phyloP scores from a whole-genome alignment of 1,140 invertebrate species.

The Drosophila grimshawi region DNA sequence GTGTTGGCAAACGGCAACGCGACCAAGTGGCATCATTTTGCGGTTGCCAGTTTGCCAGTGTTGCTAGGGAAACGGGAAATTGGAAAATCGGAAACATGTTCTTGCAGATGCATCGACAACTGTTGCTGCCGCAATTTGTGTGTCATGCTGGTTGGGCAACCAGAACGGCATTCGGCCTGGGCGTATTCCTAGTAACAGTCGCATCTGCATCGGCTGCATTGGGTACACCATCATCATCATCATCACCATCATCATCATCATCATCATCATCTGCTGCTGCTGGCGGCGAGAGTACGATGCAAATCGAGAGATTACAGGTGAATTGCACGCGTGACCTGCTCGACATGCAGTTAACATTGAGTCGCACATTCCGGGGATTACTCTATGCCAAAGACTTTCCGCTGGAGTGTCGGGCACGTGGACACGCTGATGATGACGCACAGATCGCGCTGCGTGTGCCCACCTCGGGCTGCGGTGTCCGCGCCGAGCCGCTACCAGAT shows the following conservation, averaged over 20 bases:
- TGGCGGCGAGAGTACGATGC: conserved; percentile 36
- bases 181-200: conserved; percentile 13
- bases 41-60: conserved; percentile 38
- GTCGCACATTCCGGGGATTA: conserved; percentile 88
- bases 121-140: conserved; percentile 58
- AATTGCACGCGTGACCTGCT: conserved; percentile 86
- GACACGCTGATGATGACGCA: conserved; percentile 75
- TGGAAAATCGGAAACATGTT: conserved; percentile 82
- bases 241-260: not conserved
- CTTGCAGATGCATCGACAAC: conserved; percentile 64
- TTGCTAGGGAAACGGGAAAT: conserved; percentile 67
- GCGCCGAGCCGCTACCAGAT: conserved; percentile 85
- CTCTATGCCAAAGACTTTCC: conserved; percentile 90
- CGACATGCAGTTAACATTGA: conserved; percentile 86
- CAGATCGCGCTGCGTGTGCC: conserved; percentile 86
- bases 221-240: conserved; percentile 12
- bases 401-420: conserved; percentile 87
- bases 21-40: conserved; percentile 72
- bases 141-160: conserved; percentile 78
- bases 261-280: not conserved
- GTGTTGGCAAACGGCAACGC: conserved; percentile 56
- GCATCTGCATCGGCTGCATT: conserved; percentile 1
- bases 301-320: conserved; percentile 60
- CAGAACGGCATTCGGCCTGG: conserved; percentile 57
- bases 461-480: conserved; percentile 89